A percentile compares a stretch with the other conserved stretches of the same genome.
These are phyloP conservation scores for Hystrix cristata DNA, from an alignment of 2,113 vertebrate species.

Conservation along the genomic window DNA sequence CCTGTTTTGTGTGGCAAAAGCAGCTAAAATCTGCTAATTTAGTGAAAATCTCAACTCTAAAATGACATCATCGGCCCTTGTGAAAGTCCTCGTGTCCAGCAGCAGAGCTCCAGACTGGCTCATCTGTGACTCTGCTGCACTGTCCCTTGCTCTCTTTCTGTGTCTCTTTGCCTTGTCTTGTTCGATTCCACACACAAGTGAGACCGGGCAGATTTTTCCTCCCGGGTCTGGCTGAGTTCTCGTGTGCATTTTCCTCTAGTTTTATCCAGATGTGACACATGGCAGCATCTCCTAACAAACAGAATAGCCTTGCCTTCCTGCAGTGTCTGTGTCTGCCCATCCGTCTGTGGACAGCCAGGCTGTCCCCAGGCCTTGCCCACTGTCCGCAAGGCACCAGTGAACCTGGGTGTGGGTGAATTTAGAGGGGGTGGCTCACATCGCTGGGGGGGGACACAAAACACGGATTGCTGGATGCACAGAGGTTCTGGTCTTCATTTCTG, in stretches of 20 bases:
- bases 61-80: accelerated
- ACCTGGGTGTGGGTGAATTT: too few relatives aligned
- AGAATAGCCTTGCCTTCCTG: not conserved
- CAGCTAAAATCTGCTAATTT: not conserved
- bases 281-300: not conserved
- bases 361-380: not conserved
- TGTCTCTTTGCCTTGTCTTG: not conserved
- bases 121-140: not conserved
- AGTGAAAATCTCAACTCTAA: not conserved
- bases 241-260: not conserved
- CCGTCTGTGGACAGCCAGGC: not conserved
- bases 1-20: not conserved
- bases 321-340: too few relatives aligned
- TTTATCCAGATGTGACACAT: not conserved
- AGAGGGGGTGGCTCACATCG: not conserved
- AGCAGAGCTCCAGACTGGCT: not conserved
- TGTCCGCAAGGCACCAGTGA: not conserved
- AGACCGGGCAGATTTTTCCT: not conserved
- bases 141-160: not conserved
- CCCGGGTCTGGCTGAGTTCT: not conserved
- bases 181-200: not conserved
- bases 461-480: accelerated
- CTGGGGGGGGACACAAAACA: not conserved
- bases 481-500: not conserved
- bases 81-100: not conserved